Conservation (phyloP, 23 tunicate genomes). For the Halocynthia roretzi region DNA sequence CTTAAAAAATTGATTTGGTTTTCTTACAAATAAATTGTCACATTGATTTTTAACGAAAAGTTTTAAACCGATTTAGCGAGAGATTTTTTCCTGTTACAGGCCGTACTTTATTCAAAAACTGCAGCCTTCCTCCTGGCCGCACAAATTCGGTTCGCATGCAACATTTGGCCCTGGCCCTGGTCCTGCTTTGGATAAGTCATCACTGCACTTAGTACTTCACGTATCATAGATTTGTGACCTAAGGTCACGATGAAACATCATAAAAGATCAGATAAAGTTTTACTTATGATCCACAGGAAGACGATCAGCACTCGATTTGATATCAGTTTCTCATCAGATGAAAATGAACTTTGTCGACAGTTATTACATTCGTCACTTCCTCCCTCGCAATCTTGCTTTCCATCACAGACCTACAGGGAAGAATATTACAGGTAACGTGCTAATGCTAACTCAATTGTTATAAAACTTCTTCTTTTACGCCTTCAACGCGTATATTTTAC, state of each 20-base stretch:
- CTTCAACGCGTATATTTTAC: too few relatives aligned
- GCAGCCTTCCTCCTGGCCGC: neutral
- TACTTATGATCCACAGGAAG: constrained; percentile 38
- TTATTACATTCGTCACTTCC: constrained; percentile 49
- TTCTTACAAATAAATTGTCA: too few relatives aligned
- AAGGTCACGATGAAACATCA: neutral
- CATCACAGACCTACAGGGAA: constrained; percentile 31
- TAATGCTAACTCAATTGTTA: too few relatives aligned
- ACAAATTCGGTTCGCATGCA: neutral
- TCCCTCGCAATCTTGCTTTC: constrained; percentile 26
- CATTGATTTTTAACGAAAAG: neutral
- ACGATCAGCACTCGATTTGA: constrained; percentile 17
- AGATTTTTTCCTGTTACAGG: neutral
- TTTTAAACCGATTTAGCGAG: neutral
- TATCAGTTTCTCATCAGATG: constrained; percentile 34
- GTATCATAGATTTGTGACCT: neutral
- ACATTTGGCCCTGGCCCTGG: too few relatives aligned
- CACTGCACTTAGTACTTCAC: too few relatives aligned
- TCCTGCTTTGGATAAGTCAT: neutral
- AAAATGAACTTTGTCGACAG: constrained; percentile 37
- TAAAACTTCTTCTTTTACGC: too few relatives aligned
- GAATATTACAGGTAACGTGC: neutral
- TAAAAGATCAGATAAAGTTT: neutral
- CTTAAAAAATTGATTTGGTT: too few relatives aligned
- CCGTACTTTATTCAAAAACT: too few relatives aligned